phyloP scores from a whole-genome alignment of 2,113 vertebrate genomes.

The Myotis yumanensis region DNA sequence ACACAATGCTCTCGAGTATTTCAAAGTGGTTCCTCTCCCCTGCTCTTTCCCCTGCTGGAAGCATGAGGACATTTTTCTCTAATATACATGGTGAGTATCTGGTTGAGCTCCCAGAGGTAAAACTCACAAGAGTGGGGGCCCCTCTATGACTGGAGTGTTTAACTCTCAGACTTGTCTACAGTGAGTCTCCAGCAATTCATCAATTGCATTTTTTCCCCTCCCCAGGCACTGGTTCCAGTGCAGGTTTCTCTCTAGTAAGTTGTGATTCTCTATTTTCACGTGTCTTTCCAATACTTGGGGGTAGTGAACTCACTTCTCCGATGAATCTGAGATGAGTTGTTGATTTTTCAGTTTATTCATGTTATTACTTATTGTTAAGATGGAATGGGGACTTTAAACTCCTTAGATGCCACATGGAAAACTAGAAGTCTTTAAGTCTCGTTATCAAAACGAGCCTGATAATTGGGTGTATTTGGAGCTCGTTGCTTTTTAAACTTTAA shows the following conservation, averaged over 20 bases:
- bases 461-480: neutral
- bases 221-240: neutral
- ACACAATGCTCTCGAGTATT: neutral
- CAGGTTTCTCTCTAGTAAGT: neutral
- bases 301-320: neutral
- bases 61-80: neutral
- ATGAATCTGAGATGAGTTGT: slow-evolving; percentile 6
- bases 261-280: neutral
- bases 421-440: neutral
- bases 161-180: neutral
- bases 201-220: neutral
- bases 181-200: neutral
- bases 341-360: slow-evolving; percentile 16
- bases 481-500: neutral
- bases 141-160: neutral
- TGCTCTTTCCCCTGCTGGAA: neutral
- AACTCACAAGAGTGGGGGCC: neutral
- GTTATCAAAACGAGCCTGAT: neutral
- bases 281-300: neutral
- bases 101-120: neutral
- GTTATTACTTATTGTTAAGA: neutral
- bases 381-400: neutral
- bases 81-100: neutral
- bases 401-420: neutral
- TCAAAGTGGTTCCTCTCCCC: neutral